Evolutionary conservation across 2,113 vertebrate species (phyloP), one percentile per base, ranked within the genome.

Genomic region (Scalopus aquaticus): DNA sequence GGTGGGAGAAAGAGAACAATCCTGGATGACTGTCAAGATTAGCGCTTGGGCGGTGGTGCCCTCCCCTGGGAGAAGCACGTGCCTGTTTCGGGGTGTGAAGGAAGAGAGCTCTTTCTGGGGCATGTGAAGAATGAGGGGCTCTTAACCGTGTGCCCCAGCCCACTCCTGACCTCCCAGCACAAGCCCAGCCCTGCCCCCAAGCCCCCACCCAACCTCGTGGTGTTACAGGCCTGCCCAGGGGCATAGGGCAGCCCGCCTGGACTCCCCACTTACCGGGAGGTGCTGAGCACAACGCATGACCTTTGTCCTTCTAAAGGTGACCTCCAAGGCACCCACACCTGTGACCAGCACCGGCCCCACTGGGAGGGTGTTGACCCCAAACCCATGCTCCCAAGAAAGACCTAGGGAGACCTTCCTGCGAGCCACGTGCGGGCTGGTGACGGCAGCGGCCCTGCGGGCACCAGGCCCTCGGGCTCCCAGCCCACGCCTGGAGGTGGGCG

Each of bases 111-210:
- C 42, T 46, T 69, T 51, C 51, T 35, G 20, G 3, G 72, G 32
- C 62, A 32, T 30, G 2, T 30, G 54, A 73, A 67, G 10, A 67
- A 17, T 49, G 42, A 94, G 49, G 28, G 5, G 44, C 44, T 44
- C 44, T 44, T 44, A 44, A 6, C 44, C 5, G 44, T 44, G 44
- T 2, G 9, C 37, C n/a, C 22, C 26, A 1, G 42, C 12, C 22
- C 28, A 67, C 49, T 42, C 46, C 72, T 60, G n/a, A 26, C 54
- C 17, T 46, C 37, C 2, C 9, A 17, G 32, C 26, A 19, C 11
- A 32, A 35, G 17, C 39, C n/a, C 28, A 10, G 17, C 8, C 37
- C 49, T 60, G 37, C 6, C 13, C 22, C 37, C 0, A 0, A 44
- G 19, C 20, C 22, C 65, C 39, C 30, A n/a, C n/a, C 22, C 39